Evolutionary conservation across 2,888 invertebrate species (phyloP), one percentile per base, ranked within the genome.

Genomic region (Latrodectus hesperus): DNA sequence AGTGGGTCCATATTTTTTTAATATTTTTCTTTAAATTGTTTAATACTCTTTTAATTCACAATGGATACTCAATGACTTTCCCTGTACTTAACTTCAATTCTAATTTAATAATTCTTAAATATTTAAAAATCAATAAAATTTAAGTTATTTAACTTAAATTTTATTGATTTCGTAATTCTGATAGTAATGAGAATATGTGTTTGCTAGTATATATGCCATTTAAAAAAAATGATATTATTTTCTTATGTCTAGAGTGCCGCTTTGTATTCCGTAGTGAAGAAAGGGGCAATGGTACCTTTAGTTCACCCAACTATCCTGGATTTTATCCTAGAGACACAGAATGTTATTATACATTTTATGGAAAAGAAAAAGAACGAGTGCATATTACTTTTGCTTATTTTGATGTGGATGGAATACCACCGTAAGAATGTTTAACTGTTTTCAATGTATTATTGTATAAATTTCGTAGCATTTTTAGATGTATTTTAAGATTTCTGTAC

Each of bases 391-490:
- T 98, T 92, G 95, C 95, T 78, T 96, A 96, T 93, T 98, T 98
- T 92, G 98, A 98, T 92, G 96, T 99, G 70, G 98, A 99, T 93
- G 99, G 98, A 90, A 96, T 98, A 88, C 93, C 95, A 91, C 98
- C 97, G 98, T 98, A 94, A 95, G 96, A 16, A 95, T 53, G 52
- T n/a, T 60, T 88, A 22, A 8, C n/a, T 78, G 4, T 51, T 22
- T 16, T 73, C 53, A 17, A 0, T 60, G 6, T 38, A 6, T 38
- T 38, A 38, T 38, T 38, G 1, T 4, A 38, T 38, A 38, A 4
- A 38, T 38, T 38, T 38, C 6, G 6, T 38, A 38, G 4, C 38
- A 38, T 38, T 6, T 38, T 38, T 38, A 38, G 2, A 38, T 38
- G 38, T 6, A 38, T 38, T 38, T 38, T 38, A 38, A 38, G 38